Evolutionary conservation across 2,113 vertebrate genomes (phyloP).

Genomic region (Egretta garzetta): DNA sequence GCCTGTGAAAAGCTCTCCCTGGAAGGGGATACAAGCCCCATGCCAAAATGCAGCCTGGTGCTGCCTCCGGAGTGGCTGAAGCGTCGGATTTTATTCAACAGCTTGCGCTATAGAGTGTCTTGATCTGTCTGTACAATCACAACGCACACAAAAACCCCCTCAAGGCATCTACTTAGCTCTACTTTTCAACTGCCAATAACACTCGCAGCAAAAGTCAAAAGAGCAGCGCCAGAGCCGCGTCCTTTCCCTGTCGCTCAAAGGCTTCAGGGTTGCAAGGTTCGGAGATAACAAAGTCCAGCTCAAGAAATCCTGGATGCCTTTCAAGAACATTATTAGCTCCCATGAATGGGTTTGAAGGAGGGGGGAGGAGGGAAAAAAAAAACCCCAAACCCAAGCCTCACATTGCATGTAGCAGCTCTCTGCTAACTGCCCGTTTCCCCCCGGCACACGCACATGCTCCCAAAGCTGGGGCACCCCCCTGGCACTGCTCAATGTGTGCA

Average conservation of each 20-base stretch:
- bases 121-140: constrained; percentile 29
- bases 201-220: constrained; percentile 46
- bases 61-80: background rate
- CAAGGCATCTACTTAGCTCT: constrained; percentile 17
- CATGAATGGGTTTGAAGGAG: background rate
- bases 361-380: too few relatives aligned
- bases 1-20: background rate
- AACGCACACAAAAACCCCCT: constrained; percentile 23
- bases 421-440: background rate
- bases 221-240: constrained; percentile 29
- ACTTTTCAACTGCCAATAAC: constrained; percentile 63
- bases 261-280: constrained; percentile 1
- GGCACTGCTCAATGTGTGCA: rapidly evolving
- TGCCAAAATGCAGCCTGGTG: background rate
- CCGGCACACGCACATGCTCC: background rate
- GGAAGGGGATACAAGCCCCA: background rate
- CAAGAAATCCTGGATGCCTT: constrained; percentile 41
- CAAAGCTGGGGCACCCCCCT: background rate
- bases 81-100: background rate
- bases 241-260: constrained; percentile 1
- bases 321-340: background rate
- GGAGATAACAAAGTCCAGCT: constrained; percentile 45
- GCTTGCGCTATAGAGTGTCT: background rate
- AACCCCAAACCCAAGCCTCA: background rate
- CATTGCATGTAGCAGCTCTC: rapidly evolving